Base-by-base conservation (phyloP, 2,113 vertebrate species). In the Origma solitaria region DNA sequence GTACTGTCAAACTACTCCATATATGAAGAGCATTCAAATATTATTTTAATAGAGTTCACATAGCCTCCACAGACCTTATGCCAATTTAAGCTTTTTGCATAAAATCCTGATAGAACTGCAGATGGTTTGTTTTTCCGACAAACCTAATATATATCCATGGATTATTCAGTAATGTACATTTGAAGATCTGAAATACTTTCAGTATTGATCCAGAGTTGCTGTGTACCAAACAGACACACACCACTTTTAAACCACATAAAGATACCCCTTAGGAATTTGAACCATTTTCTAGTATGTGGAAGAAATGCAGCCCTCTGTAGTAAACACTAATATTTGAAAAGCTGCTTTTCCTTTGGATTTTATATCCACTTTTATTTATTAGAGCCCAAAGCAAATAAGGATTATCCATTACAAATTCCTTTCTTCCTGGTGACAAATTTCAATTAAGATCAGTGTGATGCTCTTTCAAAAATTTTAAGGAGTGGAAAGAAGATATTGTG, bases 181-280 rank as follows among this genome's bases (percentile, higher is more conserved):
- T 98, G 95, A 98, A 97, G 94, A 97, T 95, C 84, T 96, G 95
- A 97, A 95, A 97, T 97, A 96, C 81, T 96, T 97, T 97, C 90
- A 82, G 58, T 97, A 97, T 97, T 98, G 97, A 98, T 98, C 92
- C 85, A 88, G 82, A 94, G 71, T 82, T 92, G 65, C 90, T 93
- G 86, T 83, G 85, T 96, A 97, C 93, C 84, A 97, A 92, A 96
- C 35, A 97, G 89, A 97, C 78, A 65, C 83, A 95, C 60, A 96
- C 86, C 92, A 97, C 95, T 98, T 98, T 95, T 97, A 97, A 98
- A 97, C 92, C 90, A 93, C 96, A 97, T 96, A 88, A 95, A 94
- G 75, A 94, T 94, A 96, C 95, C 92, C 94, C 93, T 85, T 68
- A 93, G 96, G 95, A 97, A 93, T 97, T 95, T 94, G 96, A 97